Evolutionary conservation across 2,113 vertebrate species (phyloP), one percentile per base, ranked within the genome.

Genomic region (Spermophilus dauricus): DNA sequence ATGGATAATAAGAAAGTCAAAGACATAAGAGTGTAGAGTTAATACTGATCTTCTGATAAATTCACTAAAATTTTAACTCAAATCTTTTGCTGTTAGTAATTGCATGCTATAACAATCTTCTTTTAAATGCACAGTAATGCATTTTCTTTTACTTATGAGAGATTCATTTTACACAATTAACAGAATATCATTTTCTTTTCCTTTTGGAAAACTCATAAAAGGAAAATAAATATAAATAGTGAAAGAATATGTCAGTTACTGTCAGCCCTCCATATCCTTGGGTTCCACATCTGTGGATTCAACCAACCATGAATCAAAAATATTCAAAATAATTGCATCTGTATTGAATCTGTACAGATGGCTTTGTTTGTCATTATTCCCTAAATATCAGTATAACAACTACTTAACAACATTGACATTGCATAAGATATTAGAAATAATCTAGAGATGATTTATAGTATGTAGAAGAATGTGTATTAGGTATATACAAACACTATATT

Each of bases 101-200:
- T 76, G 61, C 3, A 63, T 63, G 26, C 8, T 17, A 9, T 37
- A 80, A 85, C 10, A 67, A 32, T 7, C 22, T 77, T 53, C 4
- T 14, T 26, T 81, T 85, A 80, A 37, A 14, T 48, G 75, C 32
- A 69, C 2, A 80, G 37, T 39, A 85, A 34, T 80, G 2, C 5
- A 13, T 81, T 86, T 86, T 9, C 17, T 97, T 93, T 80, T 56
- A 30, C 70, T 72, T 84, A 84, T 83, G 42, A 72, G 18, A 51
- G 81, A 20, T 30, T 12, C 61, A 6, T 82, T 94, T 76, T 88
- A 80, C 8, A 58, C 51, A 53, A 83, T 24, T 42, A 42, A 56
- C 61, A 67, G 63, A 22, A 76, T 42, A 75, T 30, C 14, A n/a
- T 72, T 89, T 82, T 56, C 32, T 72, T 85, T 78, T 67, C 4